Evolutionary conservation across 2,888 invertebrate species (phyloP).

Genomic region (Zeuzera pyrina): DNA sequence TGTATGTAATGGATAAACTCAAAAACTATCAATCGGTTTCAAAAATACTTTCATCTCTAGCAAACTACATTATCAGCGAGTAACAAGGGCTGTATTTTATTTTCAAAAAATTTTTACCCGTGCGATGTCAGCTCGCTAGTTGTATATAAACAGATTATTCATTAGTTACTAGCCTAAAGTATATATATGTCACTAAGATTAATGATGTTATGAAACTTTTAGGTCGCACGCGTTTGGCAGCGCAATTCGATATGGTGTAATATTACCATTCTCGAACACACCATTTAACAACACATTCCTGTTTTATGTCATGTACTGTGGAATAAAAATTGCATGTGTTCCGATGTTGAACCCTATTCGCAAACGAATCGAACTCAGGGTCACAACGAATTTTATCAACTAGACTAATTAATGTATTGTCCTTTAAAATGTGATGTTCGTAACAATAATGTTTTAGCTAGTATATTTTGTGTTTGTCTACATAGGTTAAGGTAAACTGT

Average conservation of each 20-base stretch:
- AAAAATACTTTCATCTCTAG: too few relatives aligned
- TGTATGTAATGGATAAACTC: too few relatives aligned
- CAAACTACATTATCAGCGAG: too few relatives aligned
- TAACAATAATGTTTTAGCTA: conserved; percentile 70
- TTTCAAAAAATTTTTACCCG: too few relatives aligned
- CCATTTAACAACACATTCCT: conserved; percentile 48
- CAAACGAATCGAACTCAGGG: conserved; percentile 30
- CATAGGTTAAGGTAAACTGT: conserved; percentile 51
- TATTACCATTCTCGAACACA: conserved; percentile 35
- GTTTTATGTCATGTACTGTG: conserved; percentile 22
- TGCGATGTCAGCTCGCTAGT: too few relatives aligned
- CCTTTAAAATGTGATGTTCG: conserved; percentile 68
- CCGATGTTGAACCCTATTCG: conserved; percentile 13
- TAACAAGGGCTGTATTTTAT: too few relatives aligned
- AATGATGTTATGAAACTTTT: too few relatives aligned
- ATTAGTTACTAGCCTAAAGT: too few relatives aligned
- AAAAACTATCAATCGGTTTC: too few relatives aligned
- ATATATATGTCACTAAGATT: too few relatives aligned
- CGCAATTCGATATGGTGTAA: conserved; percentile 57
- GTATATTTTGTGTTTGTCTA: conserved; percentile 68
- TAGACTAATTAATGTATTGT: conserved; percentile 60
- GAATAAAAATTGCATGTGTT: conserved; percentile 34
- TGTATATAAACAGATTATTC: too few relatives aligned
- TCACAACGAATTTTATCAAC: conserved; percentile 65
- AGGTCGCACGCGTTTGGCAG: conserved; percentile 64